Base-by-base conservation (phyloP, 2,888 invertebrate species). In the Pimpla rufipes region DNA sequence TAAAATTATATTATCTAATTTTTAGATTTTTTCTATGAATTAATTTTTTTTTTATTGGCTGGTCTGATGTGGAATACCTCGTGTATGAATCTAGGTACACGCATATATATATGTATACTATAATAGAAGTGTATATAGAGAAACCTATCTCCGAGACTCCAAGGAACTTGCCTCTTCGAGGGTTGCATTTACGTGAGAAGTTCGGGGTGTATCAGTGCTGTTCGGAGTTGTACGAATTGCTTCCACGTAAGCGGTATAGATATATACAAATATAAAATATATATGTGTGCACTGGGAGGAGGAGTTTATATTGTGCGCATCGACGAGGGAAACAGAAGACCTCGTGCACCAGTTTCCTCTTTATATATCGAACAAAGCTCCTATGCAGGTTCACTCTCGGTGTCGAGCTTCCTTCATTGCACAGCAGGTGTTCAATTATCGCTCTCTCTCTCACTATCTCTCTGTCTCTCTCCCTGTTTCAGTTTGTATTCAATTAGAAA, bases 81-180 rank as follows among this genome's bases (percentile, higher is more conserved):
- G 35, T 62, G 37, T 57, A 18, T n/a, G n/a, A n/a, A n/a, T n/a
- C n/a, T 16, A 35, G 23, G 52, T 40, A 55, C 23, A 67, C 21
- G 47, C 10, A 21, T 16, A 45, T 10, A n/a, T n/a, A n/a, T n/a
- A n/a, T n/a, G 5, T 59, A 23, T 70, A 47, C n/a, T n/a, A n/a
- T n/a, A n/a, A n/a, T n/a, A n/a, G n/a, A n/a, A n/a, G n/a, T n/a
- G 5, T 59, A 23, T 70, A 47, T 18, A 50, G 23, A 57, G 68
- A 75, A 73, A 77, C 50, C 50, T 80, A 79, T 83, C 74, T 74
- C 73, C 68, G 73, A 62, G 64, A 59, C 50, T 70, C 59, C 23
- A 71, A 68, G 73, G 64, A 71, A 75, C 64, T 83, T 37, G 47
- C 40, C 64, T 47, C 57, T 70, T 71, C 64, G 62, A 50, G 68